phyloP scores from a whole-genome alignment of 2,113 vertebrate genomes.

The Helogale parvula region DNA sequence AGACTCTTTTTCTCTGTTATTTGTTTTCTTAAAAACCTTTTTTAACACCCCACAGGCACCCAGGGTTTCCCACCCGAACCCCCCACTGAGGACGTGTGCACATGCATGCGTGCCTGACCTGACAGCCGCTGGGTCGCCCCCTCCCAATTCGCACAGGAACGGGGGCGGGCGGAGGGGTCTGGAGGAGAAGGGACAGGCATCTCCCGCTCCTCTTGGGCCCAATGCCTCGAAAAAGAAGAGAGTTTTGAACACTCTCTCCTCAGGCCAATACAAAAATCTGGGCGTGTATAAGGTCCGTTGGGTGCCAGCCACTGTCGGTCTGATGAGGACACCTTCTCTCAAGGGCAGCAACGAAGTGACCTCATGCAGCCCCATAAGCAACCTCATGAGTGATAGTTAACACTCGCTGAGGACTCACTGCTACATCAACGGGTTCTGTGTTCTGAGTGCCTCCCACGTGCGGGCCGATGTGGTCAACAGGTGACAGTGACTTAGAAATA shows the following conservation, averaged over 20 bases:
- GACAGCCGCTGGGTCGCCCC: too few species aligned
- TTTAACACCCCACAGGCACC: too few species aligned
- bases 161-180: too few species aligned
- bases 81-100: too few species aligned
- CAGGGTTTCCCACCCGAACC: too few species aligned
- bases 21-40: too few species aligned
- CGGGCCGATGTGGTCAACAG: background rate
- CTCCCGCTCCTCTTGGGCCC: too few species aligned
- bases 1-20: background rate
- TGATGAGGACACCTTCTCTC: background rate
- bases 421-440: fast-evolving
- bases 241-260: background rate
- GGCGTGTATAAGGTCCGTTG: fast-evolving
- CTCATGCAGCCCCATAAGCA: too few species aligned
- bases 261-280: background rate
- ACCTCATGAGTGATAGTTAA: fast-evolving
- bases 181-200: too few species aligned
- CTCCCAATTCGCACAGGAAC: too few species aligned
- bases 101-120: too few species aligned
- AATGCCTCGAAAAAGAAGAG: background rate
- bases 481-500: background rate
- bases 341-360: background rate
- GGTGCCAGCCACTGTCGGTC: background rate
- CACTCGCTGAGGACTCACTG: fast-evolving
- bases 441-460: background rate